These are phyloP conservation scores for Julus scandinavius DNA, from an alignment of 2,888 invertebrate species.

Conservation along the genomic window DNA sequence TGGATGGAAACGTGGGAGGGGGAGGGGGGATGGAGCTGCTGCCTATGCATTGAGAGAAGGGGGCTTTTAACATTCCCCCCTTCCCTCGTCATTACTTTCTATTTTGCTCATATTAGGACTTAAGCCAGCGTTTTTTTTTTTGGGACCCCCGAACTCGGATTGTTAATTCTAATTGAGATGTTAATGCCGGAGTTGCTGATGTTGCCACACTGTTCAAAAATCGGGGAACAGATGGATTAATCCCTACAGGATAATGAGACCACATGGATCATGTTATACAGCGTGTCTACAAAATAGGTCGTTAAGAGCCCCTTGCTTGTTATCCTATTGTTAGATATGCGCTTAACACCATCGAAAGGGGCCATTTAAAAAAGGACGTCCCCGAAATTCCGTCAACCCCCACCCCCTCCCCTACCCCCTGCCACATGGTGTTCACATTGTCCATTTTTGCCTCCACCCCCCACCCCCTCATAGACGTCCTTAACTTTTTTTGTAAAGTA, in stretches of 20 bases:
- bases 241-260: constrained; percentile 33
- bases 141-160: neutral
- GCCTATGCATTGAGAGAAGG: neutral
- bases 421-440: too few relatives aligned
- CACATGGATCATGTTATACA: constrained; percentile 20
- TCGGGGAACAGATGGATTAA: constrained; percentile 21
- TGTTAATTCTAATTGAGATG: constrained; percentile 52
- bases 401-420: too few relatives aligned
- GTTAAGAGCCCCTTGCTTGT: constrained; percentile 4
- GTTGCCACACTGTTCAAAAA: neutral
- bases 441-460: too few relatives aligned
- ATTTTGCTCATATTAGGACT: constrained; percentile 45
- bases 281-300: constrained; percentile 18
- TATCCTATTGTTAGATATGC: constrained; percentile 2
- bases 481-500: too few relatives aligned
- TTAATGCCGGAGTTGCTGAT: constrained; percentile 39
- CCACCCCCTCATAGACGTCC: too few relatives aligned
- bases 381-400: too few relatives aligned
- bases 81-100: constrained; percentile 36
- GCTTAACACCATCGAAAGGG: constrained; percentile 4
- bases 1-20: neutral
- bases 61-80: neutral
- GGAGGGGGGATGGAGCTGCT: neutral
- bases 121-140: constrained; percentile 31
- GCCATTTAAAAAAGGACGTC: neutral